Evolutionary conservation across 1,140 invertebrate genomes (phyloP), one percentile per base, ranked within the genome.

Genomic region (Stenopsyche tienmushanensis): DNA sequence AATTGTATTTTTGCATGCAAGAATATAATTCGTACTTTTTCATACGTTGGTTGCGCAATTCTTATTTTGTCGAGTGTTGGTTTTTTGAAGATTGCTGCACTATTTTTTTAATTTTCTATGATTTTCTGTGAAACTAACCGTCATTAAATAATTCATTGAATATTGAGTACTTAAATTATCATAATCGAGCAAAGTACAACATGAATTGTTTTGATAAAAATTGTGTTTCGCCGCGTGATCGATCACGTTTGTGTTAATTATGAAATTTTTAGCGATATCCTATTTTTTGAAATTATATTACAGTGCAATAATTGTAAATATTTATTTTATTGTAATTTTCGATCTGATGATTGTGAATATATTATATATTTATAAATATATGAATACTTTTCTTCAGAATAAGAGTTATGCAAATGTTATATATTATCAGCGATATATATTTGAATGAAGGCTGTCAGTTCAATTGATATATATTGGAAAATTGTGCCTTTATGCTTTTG

Each of bases 401-500:
- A 17, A 42, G 9, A 54, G 52, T 54, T 25, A 10, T 52, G 15
- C 8, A 13, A 34, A 24, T 54, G 10, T 17, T 25, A 54, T 54
- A 7, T n/a, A 29, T 9, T 49, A 7, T 15, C 3, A 29, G n/a
- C 23, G 5, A 7, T 17, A 21, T 49, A 13, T 49, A 39, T 24
- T 34, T 62, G 15, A n/a, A 53, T n/a, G 60, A 59, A 59, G 62
- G 57, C 66, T 68, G 66, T 60, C 66, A 62, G 57, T 64, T 47
- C 18, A 45, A 62, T 50, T 62, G 50, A 53, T 18, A 23, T 20
- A 42, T 29, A 57, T 66, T 65, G 50, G 57, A 69, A 66, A 69
- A 69, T 69, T 66, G 67, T 69, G 67, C 67, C 67, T 69, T 69
- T 69, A 69, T 66, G 60, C 67, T 69, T 65, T 69, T 50, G 67